These are phyloP conservation scores for Sphyrna mokarran DNA, from an alignment of 2,113 vertebrate species.

Conservation along the genomic window DNA sequence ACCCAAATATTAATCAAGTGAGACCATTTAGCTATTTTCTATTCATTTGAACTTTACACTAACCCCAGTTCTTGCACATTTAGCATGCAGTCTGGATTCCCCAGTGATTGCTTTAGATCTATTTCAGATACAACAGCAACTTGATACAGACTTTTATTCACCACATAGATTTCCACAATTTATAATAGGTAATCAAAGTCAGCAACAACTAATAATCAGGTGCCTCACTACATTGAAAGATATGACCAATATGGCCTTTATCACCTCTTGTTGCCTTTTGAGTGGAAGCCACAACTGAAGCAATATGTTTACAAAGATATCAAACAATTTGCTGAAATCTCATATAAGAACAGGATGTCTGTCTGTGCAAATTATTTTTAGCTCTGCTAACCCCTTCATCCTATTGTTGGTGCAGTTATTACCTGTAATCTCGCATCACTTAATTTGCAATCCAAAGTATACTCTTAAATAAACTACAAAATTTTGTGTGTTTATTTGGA, in stretches of 20 bases:
- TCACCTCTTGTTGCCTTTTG: not conserved
- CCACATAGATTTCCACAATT: not conserved
- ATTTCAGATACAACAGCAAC: not conserved
- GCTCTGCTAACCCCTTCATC: not conserved
- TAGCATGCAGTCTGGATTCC: not conserved
- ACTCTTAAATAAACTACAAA: not conserved
- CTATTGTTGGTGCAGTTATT: not conserved
- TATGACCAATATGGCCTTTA: not conserved
- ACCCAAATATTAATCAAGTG: not conserved
- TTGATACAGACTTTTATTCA: not conserved
- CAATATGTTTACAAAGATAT: not conserved
- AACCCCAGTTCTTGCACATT: not conserved
- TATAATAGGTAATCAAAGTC: not conserved
- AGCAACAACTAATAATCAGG: not conserved
- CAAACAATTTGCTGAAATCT: not conserved
- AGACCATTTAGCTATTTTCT: not conserved
- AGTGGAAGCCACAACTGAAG: not conserved
- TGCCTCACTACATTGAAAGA: not conserved
- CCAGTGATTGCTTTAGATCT: not conserved
- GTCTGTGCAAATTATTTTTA: constrained; percentile 2
- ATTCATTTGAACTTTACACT: not conserved
- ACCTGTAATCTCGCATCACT: not conserved
- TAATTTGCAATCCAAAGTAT: not conserved
- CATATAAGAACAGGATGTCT: not conserved
- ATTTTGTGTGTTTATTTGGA: not conserved